A percentile compares a stretch with the other conserved stretches of the same genome.
These are phyloP conservation scores for Habropoda laboriosa DNA, from an alignment of 1,140 invertebrate genomes.

Conservation along the genomic window DNA sequence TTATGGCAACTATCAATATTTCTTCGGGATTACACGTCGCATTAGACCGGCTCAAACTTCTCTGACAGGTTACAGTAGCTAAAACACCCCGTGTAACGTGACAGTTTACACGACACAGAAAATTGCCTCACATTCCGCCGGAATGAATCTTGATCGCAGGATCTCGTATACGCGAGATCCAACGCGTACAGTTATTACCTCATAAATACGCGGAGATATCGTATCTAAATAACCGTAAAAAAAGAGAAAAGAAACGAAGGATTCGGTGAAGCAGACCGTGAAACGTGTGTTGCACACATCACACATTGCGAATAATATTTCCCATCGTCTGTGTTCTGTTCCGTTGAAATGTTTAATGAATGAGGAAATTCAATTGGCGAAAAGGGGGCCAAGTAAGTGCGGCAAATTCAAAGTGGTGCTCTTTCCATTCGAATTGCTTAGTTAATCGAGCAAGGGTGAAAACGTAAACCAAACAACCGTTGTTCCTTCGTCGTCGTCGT, in stretches of 20 bases:
- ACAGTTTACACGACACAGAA: neutral
- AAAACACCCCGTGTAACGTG: neutral
- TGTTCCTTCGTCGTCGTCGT: neutral
- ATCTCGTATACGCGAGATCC: neutral
- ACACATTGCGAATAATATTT: neutral
- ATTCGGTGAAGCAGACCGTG: neutral
- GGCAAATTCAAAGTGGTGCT: neutral
- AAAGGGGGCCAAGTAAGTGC: neutral
- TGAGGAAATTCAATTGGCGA: neutral
- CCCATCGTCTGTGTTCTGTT: neutral
- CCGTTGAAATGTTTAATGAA: neutral
- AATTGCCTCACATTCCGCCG: neutral
- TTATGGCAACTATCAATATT: neutral
- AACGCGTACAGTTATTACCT: neutral
- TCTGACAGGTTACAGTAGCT: constrained; percentile 7
- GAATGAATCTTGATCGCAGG: neutral
- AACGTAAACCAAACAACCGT: constrained; percentile 22
- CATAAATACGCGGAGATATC: neutral
- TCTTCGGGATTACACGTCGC: neutral
- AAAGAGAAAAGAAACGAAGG: too few relatives aligned
- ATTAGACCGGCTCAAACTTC: neutral
- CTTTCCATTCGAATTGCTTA: neutral
- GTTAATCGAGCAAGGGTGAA: constrained; percentile 14
- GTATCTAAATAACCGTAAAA: neutral
- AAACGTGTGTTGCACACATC: neutral